Base-by-base conservation (phyloP, 2,888 invertebrate genomes). In the Andrena bucephala region DNA sequence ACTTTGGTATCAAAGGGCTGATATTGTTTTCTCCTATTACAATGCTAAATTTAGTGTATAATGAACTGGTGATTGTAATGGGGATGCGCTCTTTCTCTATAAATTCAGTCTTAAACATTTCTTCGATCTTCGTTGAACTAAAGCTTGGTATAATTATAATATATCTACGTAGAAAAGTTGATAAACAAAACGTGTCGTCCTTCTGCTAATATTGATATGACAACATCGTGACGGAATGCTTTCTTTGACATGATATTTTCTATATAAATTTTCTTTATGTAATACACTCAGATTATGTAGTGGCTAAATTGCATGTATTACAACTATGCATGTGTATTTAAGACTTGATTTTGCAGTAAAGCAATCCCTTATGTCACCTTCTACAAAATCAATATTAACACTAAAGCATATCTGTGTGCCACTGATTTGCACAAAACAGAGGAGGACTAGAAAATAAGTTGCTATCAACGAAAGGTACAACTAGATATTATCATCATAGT, bases 81-180 rank as follows among this genome's bases (percentile, higher is more conserved):
- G 88, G 84, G 86, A 90, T 92, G 90, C 86, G 89, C 87, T 89
- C 73, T 89, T 86, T 90, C 89, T 86, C 92, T 92, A 93, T 92
- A 90, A 93, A 92, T 92, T 93, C 93, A 93, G 93, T 93, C 93
- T 93, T 93, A 92, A 92, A 92, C 89, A 93, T 92, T 93, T 90
- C 90, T 89, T 92, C 83, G 84, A 90, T 88, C 85, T 89, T 89
- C 88, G 83, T 89, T 85, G 84, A 89, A 89, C 85, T 81, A 82
- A 89, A 88, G 65, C 66, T 90, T 84, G 83, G 80, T 86, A 74
- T 84, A 74, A 89, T 65, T 86, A 74, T 84, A 74, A 89, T 65
- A 73, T 74, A 84, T 81, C 86, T 84, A 89, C 83, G 70, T 86
- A 84, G 69, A 89, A 87, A 88, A 86, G 75, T 69, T 60, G 59